phyloP scores from a whole-genome alignment of 1,140 invertebrate genomes.

The Rhagoletis pomonella region DNA sequence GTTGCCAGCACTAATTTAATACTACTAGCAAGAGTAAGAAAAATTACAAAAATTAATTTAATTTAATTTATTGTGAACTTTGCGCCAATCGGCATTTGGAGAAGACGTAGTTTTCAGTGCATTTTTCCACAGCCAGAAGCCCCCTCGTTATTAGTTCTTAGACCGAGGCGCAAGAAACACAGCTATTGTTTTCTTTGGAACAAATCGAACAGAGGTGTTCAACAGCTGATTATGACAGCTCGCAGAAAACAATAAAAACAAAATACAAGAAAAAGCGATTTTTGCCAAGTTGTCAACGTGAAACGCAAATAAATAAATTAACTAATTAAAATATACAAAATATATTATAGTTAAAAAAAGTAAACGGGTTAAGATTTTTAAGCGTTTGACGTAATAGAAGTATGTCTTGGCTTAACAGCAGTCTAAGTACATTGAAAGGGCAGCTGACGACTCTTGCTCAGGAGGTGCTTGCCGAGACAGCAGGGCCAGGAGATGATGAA shows the following conservation, averaged over 20 bases:
- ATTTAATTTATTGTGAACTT: too few species aligned
- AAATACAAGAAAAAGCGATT: conserved; percentile 52
- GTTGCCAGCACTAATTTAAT: too few species aligned
- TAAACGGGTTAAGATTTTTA: neutral
- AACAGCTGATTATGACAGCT: conserved; percentile 54
- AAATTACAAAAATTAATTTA: too few species aligned
- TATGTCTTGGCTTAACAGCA: conserved; percentile 87
- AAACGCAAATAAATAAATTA: conserved; percentile 51
- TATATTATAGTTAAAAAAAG: neutral
- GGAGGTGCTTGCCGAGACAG: conserved; percentile 79
- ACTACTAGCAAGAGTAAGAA: too few species aligned
- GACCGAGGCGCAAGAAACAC: too few species aligned
- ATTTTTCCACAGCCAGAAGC: too few species aligned
- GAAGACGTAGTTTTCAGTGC: too few species aligned
- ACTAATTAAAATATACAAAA: conserved; percentile 33
- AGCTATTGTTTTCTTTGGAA: neutral
- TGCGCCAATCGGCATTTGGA: too few species aligned
- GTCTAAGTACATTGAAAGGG: conserved; percentile 83
- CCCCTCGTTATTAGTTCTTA: too few species aligned
- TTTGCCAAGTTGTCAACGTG: conserved; percentile 57
- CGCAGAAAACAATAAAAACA: conserved; percentile 41
- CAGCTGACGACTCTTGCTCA: conserved; percentile 85
- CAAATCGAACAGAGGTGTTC: conserved; percentile 22
- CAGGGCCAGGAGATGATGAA: conserved; percentile 73
- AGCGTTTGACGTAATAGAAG: conserved; percentile 37